Percentiles rank a stretch among this genome's conserved stretches.
Evolutionary conservation across 2,888 invertebrate species (phyloP).

Genomic region (Blastobasis lacticolella): DNA sequence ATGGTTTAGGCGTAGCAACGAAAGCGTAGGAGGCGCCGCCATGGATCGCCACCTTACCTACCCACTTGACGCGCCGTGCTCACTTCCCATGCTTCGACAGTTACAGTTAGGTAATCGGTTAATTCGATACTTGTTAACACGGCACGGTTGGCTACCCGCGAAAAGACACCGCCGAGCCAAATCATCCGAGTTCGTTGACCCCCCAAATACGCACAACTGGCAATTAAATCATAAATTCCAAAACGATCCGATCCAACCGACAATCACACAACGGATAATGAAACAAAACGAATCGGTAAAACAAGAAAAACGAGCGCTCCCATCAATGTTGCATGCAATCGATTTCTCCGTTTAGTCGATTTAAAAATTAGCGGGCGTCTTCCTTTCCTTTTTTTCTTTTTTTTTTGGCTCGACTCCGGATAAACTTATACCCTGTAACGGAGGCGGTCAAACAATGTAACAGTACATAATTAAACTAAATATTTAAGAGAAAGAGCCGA

Average conservation of each 20-base stretch:
- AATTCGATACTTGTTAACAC: conserved; percentile 20
- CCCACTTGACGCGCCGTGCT: too few relatives aligned
- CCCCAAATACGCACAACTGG: conserved; percentile 34
- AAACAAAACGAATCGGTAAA: conserved; percentile 58
- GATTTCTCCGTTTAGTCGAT: conserved; percentile 37
- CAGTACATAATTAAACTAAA: conserved; percentile 4
- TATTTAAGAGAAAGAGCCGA: conserved; percentile 23
- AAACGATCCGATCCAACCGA: conserved; percentile 64
- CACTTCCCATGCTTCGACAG: too few relatives aligned
- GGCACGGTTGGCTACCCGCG: conserved; percentile 34
- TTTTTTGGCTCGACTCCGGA: conserved; percentile 24
- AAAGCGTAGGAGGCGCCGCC: too few relatives aligned
- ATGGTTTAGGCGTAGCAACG: too few relatives aligned
- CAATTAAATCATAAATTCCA: conserved; percentile 73
- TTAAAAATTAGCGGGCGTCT: conserved; percentile 39
- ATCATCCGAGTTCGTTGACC: conserved; percentile 5
- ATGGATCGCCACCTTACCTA: too few relatives aligned
- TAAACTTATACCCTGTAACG: conserved; percentile 22
- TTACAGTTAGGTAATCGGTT: neutral
- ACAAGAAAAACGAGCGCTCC: conserved; percentile 30
- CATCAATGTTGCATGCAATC: conserved; percentile 51
- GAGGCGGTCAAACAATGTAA: conserved; percentile 25
- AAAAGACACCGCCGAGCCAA: conserved; percentile 14
- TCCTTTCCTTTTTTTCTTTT: conserved; percentile 12
- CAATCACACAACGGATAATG: conserved; percentile 69